These are phyloP conservation scores for Heterodera filipjevi DNA, from an alignment of 2,888 invertebrate genomes.

Conservation along the genomic window DNA sequence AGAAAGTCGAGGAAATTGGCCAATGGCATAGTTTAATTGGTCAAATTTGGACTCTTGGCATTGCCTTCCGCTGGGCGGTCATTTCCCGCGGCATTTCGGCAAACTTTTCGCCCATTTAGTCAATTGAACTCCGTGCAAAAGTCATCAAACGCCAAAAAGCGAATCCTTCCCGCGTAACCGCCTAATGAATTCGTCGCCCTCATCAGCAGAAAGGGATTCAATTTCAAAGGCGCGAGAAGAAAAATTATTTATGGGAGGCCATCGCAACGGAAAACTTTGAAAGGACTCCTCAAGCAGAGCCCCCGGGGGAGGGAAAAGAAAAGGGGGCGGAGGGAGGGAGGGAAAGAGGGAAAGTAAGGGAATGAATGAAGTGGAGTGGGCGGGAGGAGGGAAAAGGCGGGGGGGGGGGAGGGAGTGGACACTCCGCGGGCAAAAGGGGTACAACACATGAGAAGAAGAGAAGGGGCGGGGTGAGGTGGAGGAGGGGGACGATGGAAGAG, in stretches of 20 bases:
- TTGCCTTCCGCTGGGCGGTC: not conserved
- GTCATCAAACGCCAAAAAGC: not conserved
- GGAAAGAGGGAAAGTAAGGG: not conserved
- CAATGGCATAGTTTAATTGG: not conserved
- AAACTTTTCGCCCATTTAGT: not conserved
- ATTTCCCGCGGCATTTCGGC: not conserved
- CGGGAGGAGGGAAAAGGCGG: not conserved
- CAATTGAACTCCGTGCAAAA: slow-evolving; percentile 11
- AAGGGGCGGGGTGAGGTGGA: not conserved
- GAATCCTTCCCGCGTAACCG: not conserved
- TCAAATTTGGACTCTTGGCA: not conserved
- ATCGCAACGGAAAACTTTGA: slow-evolving; percentile 7
- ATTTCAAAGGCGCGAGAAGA: slow-evolving; percentile 10
- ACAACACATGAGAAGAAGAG: not conserved
- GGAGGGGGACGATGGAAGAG: not conserved
- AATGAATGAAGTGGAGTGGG: not conserved
- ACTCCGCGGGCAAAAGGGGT: not conserved
- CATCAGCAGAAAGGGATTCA: slow-evolving; percentile 2
- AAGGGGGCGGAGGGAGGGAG: no score
- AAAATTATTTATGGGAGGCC: slow-evolving; percentile 7
- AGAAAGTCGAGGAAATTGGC: not conserved
- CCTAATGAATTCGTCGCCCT: not conserved
- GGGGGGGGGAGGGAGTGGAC: not conserved
- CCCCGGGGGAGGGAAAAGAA: no score
- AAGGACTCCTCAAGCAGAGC: not conserved